phyloP scores from a whole-genome alignment of 2,888 invertebrate species.

The Drosophila borborema region DNA sequence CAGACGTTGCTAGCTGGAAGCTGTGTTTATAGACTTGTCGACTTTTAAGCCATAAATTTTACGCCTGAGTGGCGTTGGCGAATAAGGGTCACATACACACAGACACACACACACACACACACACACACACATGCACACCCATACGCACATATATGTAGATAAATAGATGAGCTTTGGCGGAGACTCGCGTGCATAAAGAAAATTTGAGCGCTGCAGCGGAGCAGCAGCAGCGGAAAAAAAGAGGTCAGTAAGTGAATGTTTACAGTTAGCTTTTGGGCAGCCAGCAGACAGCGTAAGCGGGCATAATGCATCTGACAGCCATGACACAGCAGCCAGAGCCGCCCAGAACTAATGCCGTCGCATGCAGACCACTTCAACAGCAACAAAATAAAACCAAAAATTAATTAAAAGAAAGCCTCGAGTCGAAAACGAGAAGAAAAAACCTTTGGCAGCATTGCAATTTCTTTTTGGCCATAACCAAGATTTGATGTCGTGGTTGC shows the following conservation, averaged over 20 bases:
- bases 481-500: conserved; percentile 70
- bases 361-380: conserved; percentile 22
- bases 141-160: conserved; percentile 31
- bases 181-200: conserved; percentile 75
- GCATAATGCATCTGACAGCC: conserved; percentile 76
- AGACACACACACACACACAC: conserved; percentile 30
- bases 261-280: conserved; percentile 80
- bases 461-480: conserved; percentile 75
- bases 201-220: conserved; percentile 56
- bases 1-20: conserved; percentile 70
- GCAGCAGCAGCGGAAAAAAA: conserved; percentile 47
- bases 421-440: conserved; percentile 43
- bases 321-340: conserved; percentile 55
- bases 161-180: conserved; percentile 57
- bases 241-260: conserved; percentile 79
- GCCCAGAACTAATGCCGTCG: conserved; percentile 74
- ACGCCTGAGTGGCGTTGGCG: conserved; percentile 80
- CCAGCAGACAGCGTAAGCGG: conserved; percentile 59
- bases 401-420: conserved; percentile 75
- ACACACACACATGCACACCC: conserved; percentile 29
- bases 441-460: conserved; percentile 76
- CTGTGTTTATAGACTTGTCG: conserved; percentile 80
- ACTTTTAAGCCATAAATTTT: conserved; percentile 81
- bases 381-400: conserved; percentile 41
- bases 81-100: conserved; percentile 76